A percentile compares a stretch with the other conserved stretches of the same genome.
These are phyloP conservation scores for Centrocercus urophasianus DNA, from an alignment of 2,113 vertebrate species.

Conservation along the genomic window DNA sequence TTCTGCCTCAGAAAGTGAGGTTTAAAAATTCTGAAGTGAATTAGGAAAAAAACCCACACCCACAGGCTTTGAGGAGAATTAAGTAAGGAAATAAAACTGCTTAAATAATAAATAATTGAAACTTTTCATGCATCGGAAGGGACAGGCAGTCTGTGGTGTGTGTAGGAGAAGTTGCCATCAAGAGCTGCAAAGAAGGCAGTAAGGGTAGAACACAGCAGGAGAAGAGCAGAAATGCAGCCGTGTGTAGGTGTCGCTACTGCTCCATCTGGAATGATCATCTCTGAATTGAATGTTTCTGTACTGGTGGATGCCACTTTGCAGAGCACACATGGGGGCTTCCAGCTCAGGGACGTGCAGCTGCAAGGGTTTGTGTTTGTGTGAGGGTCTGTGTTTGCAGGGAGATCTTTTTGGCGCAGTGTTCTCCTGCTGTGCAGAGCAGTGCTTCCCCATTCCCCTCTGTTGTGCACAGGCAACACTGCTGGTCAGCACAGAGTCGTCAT, in stretches of 20 bases:
- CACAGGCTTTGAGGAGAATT: not conserved
- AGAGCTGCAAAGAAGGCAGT: not conserved
- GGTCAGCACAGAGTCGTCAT: not conserved
- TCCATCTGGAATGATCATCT: not conserved
- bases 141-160: not conserved
- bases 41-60: not conserved
- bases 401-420: accelerated
- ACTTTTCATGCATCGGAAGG: not conserved
- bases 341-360: not conserved
- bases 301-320: not conserved
- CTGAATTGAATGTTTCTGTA: not conserved
- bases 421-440: too few relatives aligned
- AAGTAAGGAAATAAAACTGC: not conserved
- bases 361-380: accelerated
- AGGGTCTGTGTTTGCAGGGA: accelerated
- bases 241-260: slow-evolving; percentile 61
- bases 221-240: not conserved
- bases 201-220: not conserved
- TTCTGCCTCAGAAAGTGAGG: not conserved
- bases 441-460: not conserved
- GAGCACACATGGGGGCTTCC: not conserved
- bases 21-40: not conserved
- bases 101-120: not conserved
- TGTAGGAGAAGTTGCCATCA: not conserved
- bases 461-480: not conserved